Evolutionary conservation across 2,888 invertebrate genomes (phyloP).

Genomic region (Troides oblongomaculatus): DNA sequence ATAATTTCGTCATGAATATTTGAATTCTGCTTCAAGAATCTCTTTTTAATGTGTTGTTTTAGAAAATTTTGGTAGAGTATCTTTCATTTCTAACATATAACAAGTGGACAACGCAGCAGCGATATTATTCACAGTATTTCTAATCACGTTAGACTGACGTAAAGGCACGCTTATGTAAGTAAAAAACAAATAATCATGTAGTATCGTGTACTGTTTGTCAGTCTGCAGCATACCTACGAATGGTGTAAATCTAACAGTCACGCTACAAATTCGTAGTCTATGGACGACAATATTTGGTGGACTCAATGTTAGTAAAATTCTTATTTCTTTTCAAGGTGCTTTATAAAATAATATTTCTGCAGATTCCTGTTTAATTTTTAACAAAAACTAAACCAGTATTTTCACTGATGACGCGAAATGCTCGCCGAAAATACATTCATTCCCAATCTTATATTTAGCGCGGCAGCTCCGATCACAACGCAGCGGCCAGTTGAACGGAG

Average conservation of each 20-base stretch:
- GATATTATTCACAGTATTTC: not conserved
- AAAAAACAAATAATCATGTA: conserved; percentile 16
- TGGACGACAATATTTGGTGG: conserved; percentile 37
- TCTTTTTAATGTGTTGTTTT: too few species aligned
- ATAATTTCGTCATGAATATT: too few species aligned
- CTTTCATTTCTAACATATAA: too few species aligned
- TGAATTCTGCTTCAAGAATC: too few species aligned
- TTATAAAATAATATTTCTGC: conserved; percentile 3
- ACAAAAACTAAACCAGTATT: conserved; percentile 34
- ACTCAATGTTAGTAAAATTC: not conserved
- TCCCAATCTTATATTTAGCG: conserved; percentile 79
- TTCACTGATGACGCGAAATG: conserved; percentile 74
- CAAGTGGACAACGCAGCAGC: too few species aligned
- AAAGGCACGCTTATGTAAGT: not conserved
- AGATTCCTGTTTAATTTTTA: conserved; percentile 36
- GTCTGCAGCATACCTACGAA: conserved; percentile 4
- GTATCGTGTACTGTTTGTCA: conserved; percentile 27
- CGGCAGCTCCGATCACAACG: conserved; percentile 67
- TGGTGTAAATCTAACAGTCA: conserved; percentile 47
- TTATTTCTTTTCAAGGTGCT: not conserved
- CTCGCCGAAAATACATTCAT: conserved; percentile 76
- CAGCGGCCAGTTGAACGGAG: conserved; percentile 72
- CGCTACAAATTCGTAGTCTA: conserved; percentile 38
- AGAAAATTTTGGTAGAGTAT: too few species aligned
- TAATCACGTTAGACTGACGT: not conserved